Conservation (phyloP, 2,888 invertebrate species). For the Noctua comes region DNA sequence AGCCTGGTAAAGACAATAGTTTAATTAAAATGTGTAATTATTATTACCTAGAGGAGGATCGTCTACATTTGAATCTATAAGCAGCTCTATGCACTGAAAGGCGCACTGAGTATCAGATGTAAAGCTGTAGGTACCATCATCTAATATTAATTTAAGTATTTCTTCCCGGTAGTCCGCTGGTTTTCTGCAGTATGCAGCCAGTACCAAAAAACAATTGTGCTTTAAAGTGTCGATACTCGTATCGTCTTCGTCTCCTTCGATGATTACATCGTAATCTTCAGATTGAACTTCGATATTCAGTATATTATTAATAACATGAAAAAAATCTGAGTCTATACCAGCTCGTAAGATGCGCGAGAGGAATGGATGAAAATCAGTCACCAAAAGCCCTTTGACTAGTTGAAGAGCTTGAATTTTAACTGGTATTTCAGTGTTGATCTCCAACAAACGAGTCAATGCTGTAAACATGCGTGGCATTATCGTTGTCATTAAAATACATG, state of each 20-base stretch:
- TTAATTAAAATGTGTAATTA: conserved; percentile 20
- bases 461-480: conserved; percentile 72
- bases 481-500: conserved; percentile 69
- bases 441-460: conserved; percentile 70
- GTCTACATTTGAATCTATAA: conserved; percentile 73
- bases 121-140: conserved; percentile 81
- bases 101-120: conserved; percentile 77
- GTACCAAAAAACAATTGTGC: conserved; percentile 77
- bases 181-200: conserved; percentile 83
- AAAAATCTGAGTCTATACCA: conserved; percentile 77
- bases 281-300: conserved; percentile 72
- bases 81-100: conserved; percentile 78
- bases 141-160: conserved; percentile 80
- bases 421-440: conserved; percentile 70
- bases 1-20: neutral
- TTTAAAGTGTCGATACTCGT: conserved; percentile 76
- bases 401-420: conserved; percentile 75
- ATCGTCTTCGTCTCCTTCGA: conserved; percentile 79
- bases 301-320: conserved; percentile 79
- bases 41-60: conserved; percentile 79
- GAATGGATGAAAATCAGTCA: conserved; percentile 72
- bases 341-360: conserved; percentile 73
- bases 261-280: conserved; percentile 74
- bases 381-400: conserved; percentile 73
- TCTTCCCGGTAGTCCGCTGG: conserved; percentile 78